Base-by-base conservation (phyloP, 2,797 vertebrate genomes). In the Podarcis lilfordi region DNA sequence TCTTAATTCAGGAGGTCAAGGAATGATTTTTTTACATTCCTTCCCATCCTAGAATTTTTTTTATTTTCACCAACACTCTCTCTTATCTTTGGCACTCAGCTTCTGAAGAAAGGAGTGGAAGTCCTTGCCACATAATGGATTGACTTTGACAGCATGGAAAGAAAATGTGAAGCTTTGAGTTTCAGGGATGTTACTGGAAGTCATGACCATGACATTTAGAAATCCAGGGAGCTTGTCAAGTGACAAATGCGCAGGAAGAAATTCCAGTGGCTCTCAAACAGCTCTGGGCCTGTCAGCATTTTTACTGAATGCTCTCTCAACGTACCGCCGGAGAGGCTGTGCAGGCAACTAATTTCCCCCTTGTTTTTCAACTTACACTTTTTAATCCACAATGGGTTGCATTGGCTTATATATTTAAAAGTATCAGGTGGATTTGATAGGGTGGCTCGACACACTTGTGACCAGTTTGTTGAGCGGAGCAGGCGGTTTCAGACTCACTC, bases 161-260 rank as follows among this genome's bases (percentile, higher is more conserved):
- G 86, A 84, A 89, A 89, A 61, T 90, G 78, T 80, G 88, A 69
- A 92, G 50, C 89, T 74, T 71, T 29, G 43, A 15, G 6, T 82
- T 89, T 86, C 72, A 61, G 69, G n/a, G 55, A 71, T 85, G 68
- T 82, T 90, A 80, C 79, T 90, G 90, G 89, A 91, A 94, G 15
- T 72, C 86, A 75, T 50, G 79, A 69, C 83, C 68, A 85, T 85
- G 91, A 83, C 85, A 86, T 29, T 0, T 0, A 86, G 82, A 93
- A 88, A 82, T 82, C 64, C 17, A 64, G 0, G 0, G 83, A 93
- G 27, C 50, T 69, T 77, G 79, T 71, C 68, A 66, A 76, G 76
- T 91, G 90, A 5, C 15, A 43, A 89, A 89, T 5, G 75, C 1
- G n/a, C 61, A 69, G 50, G 32, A 86, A 68, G 82, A 91, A 9